Evolutionary conservation across 2,888 invertebrate genomes (phyloP), one percentile per base, ranked within the genome.

Genomic region (Heliconius erato): DNA sequence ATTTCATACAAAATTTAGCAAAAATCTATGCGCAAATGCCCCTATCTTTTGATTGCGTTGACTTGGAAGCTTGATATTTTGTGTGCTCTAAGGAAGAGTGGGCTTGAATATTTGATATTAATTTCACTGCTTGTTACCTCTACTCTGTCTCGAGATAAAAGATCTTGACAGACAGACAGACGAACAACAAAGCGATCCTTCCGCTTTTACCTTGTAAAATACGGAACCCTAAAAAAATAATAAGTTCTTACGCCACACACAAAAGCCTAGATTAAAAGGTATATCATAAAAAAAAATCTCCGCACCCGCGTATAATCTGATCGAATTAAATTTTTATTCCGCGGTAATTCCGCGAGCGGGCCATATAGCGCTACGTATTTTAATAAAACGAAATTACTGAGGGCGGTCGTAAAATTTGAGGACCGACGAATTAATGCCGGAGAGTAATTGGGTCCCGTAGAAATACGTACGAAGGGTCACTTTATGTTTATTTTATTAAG

Each of bases 311-410:
- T 54, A 78, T 68, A 81, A 79, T 59, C 71, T 74, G 79, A 84
- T 78, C 63, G 76, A 81, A 78, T 83, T 81, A 91, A 90, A 90
- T 89, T 92, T 92, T 93, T 93, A 93, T 91, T 91, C 89, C 85
- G 76, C 85, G 87, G 89, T 90, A 89, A 91, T 92, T 89, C 89
- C 87, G 86, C 87, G 87, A 87, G 88, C 84, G 87, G 63, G 11
- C 90, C 91, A 91, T 93, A 92, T 92, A 91, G 92, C 90, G 89
- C 89, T 88, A 90, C 90, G 91, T 92, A 92, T 94, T 94, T 94
- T 94, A 94, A 95, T 94, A 94, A 94, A 94, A 92, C 89, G 89
- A 89, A 92, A 94, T 94, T 91, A 91, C 92, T 89, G 88, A 91
- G 92, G 92, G 89, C 89, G 90, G 92, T 88, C 92, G 92, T 94